phyloP scores from a whole-genome alignment of 2,113 vertebrate species.

The rabbit (Oryctolagus cuniculus) region mOryCun1.1 NC_091450.1:19673501-19674000 shows the following conservation, averaged over 20 bases:
- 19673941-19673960: not conserved
- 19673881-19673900: not conserved
- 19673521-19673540: not conserved
- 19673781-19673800: not conserved
- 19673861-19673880: not conserved
- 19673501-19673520: not conserved
- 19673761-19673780: not conserved
- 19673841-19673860: not conserved
- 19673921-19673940: not conserved
- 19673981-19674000: not conserved
- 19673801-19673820: not conserved
- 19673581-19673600: not conserved
- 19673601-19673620: not conserved
- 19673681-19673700: not conserved
- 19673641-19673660: constrained; percentile 22
- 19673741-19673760: not conserved
- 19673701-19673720: not conserved
- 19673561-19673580: not conserved
- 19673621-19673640: not conserved
- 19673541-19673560: not conserved
- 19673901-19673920: not conserved
- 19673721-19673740: not conserved
- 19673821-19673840: not conserved
- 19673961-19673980: not conserved
- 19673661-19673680: not conserved